These are phyloP conservation scores for Macrotis lagotis DNA, from an alignment of 2,113 vertebrate genomes.

Conservation along the genomic window DNA sequence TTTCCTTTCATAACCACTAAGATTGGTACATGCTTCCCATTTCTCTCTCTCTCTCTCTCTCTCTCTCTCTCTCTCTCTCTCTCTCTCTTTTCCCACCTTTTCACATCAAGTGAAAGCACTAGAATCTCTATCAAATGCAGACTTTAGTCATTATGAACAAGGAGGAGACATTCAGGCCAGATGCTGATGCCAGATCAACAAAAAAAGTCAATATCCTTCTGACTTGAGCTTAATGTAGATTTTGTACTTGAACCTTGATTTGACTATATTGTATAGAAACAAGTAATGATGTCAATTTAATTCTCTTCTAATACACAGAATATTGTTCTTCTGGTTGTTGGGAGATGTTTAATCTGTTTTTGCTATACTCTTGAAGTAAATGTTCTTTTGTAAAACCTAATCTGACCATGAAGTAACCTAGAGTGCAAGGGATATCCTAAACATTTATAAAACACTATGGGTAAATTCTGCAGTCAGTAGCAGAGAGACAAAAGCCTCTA, in stretches of 20 bases:
- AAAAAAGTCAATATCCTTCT: background rate
- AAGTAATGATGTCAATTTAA: background rate
- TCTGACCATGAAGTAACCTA: background rate
- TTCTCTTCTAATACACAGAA: background rate
- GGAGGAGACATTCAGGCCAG: background rate
- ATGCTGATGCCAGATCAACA: background rate
- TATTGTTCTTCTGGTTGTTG: background rate
- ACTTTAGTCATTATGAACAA: background rate
- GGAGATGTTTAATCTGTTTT: background rate
- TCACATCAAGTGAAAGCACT: background rate
- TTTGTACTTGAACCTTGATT: background rate
- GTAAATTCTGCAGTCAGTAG: background rate
- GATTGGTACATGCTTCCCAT: background rate
- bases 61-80: background rate
- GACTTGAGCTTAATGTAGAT: background rate
- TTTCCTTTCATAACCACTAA: background rate
- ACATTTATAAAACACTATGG: background rate
- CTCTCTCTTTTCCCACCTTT: background rate
- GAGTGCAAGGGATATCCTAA: background rate
- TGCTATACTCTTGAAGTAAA: background rate
- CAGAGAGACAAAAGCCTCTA: background rate
- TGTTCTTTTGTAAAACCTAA: background rate
- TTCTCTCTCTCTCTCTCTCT: no score
- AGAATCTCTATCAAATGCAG: background rate
- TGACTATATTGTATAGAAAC: accelerated